A percentile compares a stretch with the other conserved stretches of the same genome.
phyloP scores from a whole-genome alignment of 2,888 invertebrate genomes.

The Athalia rosae region DNA sequence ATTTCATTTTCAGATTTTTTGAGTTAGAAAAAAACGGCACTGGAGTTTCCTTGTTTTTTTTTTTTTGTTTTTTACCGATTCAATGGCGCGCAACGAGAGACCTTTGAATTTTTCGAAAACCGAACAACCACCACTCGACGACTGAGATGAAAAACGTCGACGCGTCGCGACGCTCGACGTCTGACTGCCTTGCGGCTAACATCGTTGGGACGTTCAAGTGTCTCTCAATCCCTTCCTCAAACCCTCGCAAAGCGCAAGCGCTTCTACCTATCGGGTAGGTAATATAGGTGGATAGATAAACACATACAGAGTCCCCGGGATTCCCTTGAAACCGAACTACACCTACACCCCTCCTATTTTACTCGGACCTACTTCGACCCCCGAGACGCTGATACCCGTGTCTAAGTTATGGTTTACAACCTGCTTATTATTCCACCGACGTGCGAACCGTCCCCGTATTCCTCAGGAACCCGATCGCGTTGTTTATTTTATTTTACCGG shows the following conservation, averaged over 20 bases:
- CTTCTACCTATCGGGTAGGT: not conserved
- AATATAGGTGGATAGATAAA: slow-evolving; percentile 17
- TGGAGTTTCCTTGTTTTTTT: too few species aligned
- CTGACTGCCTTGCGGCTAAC: slow-evolving; percentile 65
- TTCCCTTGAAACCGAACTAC: slow-evolving; percentile 13
- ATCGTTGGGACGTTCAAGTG: slow-evolving; percentile 32
- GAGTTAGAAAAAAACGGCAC: too few species aligned
- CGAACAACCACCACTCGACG: too few species aligned
- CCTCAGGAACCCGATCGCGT: too few species aligned
- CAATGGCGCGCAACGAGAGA: too few species aligned
- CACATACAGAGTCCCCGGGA: slow-evolving; percentile 25
- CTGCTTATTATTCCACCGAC: too few species aligned
- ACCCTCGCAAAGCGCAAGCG: slow-evolving; percentile 31
- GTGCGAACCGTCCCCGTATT: too few species aligned
- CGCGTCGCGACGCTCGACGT: slow-evolving; percentile 71
- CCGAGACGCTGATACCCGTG: too few species aligned
- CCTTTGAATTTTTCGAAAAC: too few species aligned
- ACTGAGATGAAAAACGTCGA: slow-evolving; percentile 65
- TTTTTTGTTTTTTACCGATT: too few species aligned
- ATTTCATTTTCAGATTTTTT: too few species aligned
- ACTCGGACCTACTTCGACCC: slow-evolving; percentile 30
- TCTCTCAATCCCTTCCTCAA: slow-evolving; percentile 30
- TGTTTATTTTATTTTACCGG: not conserved
- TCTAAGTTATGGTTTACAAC: too few species aligned
- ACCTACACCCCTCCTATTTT: slow-evolving; percentile 7